Base-by-base conservation (phyloP, 1,140 invertebrate genomes). In the Phenacoccus solenopsis region DNA sequence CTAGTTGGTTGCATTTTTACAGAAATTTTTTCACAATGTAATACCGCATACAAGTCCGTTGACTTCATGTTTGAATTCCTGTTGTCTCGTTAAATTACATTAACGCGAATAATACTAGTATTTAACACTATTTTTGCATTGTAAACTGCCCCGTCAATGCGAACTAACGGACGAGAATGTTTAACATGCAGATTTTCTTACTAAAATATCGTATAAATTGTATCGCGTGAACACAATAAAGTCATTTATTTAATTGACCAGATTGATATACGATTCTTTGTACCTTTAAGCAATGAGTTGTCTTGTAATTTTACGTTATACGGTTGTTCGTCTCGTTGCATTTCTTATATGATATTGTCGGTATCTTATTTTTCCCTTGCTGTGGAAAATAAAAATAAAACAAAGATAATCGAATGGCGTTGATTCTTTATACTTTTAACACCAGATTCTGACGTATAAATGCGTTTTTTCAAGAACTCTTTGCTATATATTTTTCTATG, bases 171-270 rank as follows among this genome's bases (percentile, higher is more conserved):
- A 49, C 38, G 16, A 49, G 38, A 49, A 49, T n/a, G 16, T 49
- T 16, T 16, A 49, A 5, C 38, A 49, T 49, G 38, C 38, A 49
- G 38, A 49, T 49, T 49, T 49, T 49, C 38, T 49, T 9, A 49
- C 38, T 49, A n/a, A 49, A 49, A 49, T 49, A 16, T n/a, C n/a
- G n/a, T 16, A 49, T 49, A 49, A 49, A 49, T 49, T 49, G 38
- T 49, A 49, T 49, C 2, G 38, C 38, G 5, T 49, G 5, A 49
- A 49, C 38, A 49, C 38, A 49, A 49, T 49, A 49, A 49, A 49
- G 38, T 49, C 38, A 49, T 49, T 49, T 49, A 49, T 49, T 49
- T 49, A 49, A 49, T 49, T 49, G 38, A 49, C 38, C 38, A 49
- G 38, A 49, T 49, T 49, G 38, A 49, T 49, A 16, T 4, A 49